Conservation (phyloP, 2,113 vertebrate genomes). For the Cyanistes caeruleus region DNA sequence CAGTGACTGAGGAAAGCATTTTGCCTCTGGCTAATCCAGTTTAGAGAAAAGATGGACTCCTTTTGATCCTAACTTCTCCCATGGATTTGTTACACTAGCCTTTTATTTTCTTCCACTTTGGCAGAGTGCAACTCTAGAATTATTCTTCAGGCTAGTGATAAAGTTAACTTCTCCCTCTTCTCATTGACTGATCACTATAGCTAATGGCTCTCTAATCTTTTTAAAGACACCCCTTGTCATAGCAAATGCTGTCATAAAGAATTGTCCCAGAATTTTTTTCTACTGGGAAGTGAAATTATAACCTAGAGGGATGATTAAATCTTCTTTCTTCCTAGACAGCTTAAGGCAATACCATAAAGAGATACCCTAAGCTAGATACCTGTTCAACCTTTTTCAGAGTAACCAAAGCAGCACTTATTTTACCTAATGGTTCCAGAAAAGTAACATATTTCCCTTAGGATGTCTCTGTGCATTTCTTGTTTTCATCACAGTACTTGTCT, state of each 20-base stretch:
- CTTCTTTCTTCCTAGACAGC: background rate
- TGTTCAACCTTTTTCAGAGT: background rate
- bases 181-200: background rate
- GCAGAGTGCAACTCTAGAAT: background rate
- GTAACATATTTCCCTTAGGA: background rate
- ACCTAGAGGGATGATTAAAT: background rate
- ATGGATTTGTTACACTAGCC: background rate
- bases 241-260: background rate
- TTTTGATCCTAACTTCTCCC: background rate
- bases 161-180: background rate
- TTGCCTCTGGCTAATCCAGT: slow-evolving; percentile 28
- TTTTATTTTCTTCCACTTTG: background rate
- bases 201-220: background rate
- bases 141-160: background rate
- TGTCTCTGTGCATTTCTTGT: background rate
- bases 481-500: background rate
- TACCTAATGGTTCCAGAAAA: background rate
- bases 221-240: background rate
- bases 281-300: background rate
- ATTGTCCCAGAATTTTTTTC: background rate
- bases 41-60: background rate
- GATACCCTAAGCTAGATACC: background rate
- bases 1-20: background rate
- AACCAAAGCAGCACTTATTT: background rate
- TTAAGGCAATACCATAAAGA: background rate